A percentile compares a stretch with the other conserved stretches of the same genome.
phyloP scores from a whole-genome alignment of 92 coral and sea anemone genomes.

The Parazoanthus darwini region DNA sequence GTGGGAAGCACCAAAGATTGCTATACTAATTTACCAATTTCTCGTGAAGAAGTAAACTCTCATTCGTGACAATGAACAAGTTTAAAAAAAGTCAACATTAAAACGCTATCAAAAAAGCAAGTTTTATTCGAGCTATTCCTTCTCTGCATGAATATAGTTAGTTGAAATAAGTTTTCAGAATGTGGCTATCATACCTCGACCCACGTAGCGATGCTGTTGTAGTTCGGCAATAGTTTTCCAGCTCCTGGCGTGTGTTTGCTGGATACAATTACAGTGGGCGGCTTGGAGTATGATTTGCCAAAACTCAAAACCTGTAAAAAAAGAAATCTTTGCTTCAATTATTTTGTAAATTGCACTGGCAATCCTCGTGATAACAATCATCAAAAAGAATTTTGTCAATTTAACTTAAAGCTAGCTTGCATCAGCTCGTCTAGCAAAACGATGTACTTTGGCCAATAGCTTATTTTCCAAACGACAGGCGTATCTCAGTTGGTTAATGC shows the following conservation, averaged over 20 bases:
- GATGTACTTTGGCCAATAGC: too few species aligned
- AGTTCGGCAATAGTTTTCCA: constrained; percentile 41
- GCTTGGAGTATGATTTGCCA: not conserved
- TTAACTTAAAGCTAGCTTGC: too few species aligned
- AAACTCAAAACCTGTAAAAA: not conserved
- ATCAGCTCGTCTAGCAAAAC: too few species aligned
- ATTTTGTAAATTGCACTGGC: not conserved
- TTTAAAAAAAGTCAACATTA: too few species aligned
- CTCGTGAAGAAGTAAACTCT: too few species aligned
- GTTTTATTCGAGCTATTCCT: not conserved
- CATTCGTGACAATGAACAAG: not conserved
- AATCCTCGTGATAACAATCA: not conserved
- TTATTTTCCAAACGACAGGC: too few species aligned
- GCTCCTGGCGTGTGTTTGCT: constrained; percentile 22
- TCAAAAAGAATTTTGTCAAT: not conserved
- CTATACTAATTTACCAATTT: too few species aligned
- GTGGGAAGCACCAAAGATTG: too few species aligned
- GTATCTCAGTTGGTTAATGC: too few species aligned
- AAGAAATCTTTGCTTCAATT: not conserved
- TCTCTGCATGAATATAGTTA: not conserved
- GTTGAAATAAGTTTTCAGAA: not conserved
- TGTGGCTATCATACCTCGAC: constrained; percentile 53
- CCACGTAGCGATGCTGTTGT: constrained; percentile 79
- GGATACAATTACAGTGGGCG: constrained; percentile 12
- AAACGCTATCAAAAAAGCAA: too few species aligned